Evolutionary conservation across 37 sponge, comb jelly and placozoan species (phyloP).

Genomic region (Cladorhizidae sp.): DNA sequence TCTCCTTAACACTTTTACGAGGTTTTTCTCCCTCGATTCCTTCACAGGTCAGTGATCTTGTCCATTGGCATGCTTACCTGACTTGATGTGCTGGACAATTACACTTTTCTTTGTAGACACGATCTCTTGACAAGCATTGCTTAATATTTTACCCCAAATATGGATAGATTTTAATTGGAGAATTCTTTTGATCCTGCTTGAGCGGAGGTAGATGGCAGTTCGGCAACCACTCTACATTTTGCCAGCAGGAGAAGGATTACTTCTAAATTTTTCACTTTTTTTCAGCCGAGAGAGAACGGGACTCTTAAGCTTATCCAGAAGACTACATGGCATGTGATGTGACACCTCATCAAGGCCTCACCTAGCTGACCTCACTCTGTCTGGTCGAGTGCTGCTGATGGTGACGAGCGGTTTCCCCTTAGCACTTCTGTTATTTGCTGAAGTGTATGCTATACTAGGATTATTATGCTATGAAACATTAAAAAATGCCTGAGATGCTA

Average conservation of each 20-base stretch:
- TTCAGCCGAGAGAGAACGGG: background rate
- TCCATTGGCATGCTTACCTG: constrained; percentile 1
- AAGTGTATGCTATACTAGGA: no score
- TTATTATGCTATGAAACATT: no score
- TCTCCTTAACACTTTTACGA: background rate
- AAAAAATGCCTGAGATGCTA: no score
- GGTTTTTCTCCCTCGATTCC: background rate
- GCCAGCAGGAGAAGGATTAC: background rate
- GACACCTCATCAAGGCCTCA: no score
- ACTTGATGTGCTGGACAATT: background rate
- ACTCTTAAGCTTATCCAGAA: background rate
- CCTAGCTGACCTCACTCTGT: no score
- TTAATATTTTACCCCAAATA: constrained; percentile 18
- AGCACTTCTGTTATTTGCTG: no score
- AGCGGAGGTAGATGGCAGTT: no score
- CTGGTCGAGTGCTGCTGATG: no score
- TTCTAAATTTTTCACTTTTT: background rate
- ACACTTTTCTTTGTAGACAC: constrained; percentile 9
- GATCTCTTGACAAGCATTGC: constrained; percentile 6
- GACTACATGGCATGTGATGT: no score
- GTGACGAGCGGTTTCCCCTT: no score
- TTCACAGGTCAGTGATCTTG: background rate
- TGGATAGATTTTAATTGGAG: no score
- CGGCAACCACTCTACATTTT: background rate
- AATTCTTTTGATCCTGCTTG: no score